Conservation (phyloP, 1,140 invertebrate species). For the Trypoxylus dichotomus region DNA sequence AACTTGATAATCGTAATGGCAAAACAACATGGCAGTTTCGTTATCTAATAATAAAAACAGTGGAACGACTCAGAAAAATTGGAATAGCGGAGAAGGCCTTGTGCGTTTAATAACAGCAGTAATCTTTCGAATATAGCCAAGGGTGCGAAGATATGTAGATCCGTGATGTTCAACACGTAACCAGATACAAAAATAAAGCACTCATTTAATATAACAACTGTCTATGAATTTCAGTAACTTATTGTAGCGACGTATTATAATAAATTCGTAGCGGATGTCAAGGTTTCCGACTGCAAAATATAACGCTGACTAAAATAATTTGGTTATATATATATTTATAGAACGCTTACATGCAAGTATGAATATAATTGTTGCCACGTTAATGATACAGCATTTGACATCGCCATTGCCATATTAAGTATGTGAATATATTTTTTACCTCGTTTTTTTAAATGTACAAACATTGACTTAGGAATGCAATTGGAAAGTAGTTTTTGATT, state of each 20-base stretch:
- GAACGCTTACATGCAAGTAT: neutral
- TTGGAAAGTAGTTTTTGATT: conserved; percentile 3
- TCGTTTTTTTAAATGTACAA: neutral
- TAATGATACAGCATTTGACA: neutral
- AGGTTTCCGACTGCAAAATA: neutral
- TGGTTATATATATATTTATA: too few species aligned
- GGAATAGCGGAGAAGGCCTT: neutral
- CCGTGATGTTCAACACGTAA: neutral
- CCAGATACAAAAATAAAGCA: neutral
- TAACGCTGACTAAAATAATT: neutral
- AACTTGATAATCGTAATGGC: neutral
- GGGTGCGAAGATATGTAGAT: neutral
- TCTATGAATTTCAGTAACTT: neutral
- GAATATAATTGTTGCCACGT: neutral
- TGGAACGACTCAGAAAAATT: neutral
- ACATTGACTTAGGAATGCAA: neutral
- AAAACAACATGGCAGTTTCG: neutral
- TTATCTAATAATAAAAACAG: neutral
- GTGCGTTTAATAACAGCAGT: neutral
- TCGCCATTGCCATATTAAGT: neutral
- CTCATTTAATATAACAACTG: neutral
- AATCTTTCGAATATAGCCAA: neutral
- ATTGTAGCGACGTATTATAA: neutral
- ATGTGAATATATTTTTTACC: neutral
- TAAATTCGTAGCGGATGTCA: neutral